These are phyloP conservation scores for Notothenia coriiceps DNA, from an alignment of 2,113 vertebrate species.

Conservation along the genomic window DNA sequence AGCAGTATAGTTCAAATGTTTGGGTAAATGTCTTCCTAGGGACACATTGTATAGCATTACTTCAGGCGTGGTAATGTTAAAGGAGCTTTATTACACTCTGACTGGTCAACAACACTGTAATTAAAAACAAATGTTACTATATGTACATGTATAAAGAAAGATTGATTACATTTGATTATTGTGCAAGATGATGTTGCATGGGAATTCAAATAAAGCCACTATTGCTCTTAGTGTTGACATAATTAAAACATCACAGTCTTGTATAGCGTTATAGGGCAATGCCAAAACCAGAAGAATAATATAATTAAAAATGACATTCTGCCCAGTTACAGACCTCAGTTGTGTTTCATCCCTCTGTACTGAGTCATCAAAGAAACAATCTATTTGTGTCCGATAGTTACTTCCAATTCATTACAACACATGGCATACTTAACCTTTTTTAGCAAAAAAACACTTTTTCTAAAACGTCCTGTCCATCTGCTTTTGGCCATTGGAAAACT, in stretches of 20 bases:
- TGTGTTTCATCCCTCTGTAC: background rate
- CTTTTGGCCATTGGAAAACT: constrained; percentile 9
- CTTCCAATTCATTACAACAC: background rate
- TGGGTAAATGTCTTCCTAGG: background rate
- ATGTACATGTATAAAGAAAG: constrained; percentile 7
- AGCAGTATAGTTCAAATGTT: background rate
- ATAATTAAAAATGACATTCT: background rate
- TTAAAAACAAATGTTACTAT: background rate
- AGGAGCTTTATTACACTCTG: background rate
- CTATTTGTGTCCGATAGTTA: background rate
- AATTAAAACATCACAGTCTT: constrained; percentile 16
- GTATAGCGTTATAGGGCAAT: background rate
- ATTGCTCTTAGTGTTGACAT: constrained; percentile 8
- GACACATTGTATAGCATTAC: background rate
- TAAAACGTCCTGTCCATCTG: constrained; percentile 22
- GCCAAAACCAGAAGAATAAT: background rate
- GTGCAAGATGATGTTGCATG: constrained; percentile 9
- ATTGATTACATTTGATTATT: constrained; percentile 6
- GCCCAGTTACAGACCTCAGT: background rate
- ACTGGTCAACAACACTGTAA: background rate
- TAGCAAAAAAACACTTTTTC: constrained; percentile 12
- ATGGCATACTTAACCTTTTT: background rate
- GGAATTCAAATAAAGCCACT: background rate
- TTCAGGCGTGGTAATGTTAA: background rate
- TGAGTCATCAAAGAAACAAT: background rate